Conservation (phyloP, 2,797 vertebrate genomes). For the Eptatretus atami region DNA sequence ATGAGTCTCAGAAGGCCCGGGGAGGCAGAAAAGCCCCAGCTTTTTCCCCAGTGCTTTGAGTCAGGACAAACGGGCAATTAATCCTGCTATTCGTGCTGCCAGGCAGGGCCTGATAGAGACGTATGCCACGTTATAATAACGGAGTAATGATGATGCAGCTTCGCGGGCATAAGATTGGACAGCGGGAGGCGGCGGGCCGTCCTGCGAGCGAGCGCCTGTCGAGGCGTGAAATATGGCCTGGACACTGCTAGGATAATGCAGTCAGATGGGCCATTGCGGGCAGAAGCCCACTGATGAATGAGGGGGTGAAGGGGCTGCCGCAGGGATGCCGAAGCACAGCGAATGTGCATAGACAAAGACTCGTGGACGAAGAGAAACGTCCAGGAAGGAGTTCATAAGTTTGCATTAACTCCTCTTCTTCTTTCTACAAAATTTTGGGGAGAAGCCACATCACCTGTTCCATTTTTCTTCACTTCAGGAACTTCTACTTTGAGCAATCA, state of each 20-base stretch:
- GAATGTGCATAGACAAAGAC: too few species aligned
- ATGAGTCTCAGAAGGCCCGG: neutral
- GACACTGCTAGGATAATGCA: conserved; percentile 3
- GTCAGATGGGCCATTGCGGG: neutral
- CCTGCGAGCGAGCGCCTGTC: conserved; percentile 3
- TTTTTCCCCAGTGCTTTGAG: conserved; percentile 17
- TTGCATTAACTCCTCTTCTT: too few species aligned
- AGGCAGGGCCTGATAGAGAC: conserved; percentile 99
- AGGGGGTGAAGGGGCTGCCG: too few species aligned
- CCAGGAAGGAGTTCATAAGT: too few species aligned
- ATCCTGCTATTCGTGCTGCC: conserved; percentile 99
- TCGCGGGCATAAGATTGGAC: conserved; percentile 5
- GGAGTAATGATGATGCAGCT: conserved; percentile 5
- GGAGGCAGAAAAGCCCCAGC: too few species aligned
- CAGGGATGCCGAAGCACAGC: too few species aligned
- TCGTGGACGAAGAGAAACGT: too few species aligned
- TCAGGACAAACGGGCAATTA: conserved; percentile 99
- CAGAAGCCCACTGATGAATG: too few species aligned
- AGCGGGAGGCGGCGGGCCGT: conserved; percentile 2
- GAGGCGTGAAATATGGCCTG: conserved; percentile 2
- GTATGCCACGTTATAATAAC: conserved; percentile 32
- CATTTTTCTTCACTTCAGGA: too few species aligned
- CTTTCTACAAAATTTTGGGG: too few species aligned
- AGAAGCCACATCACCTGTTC: too few species aligned
- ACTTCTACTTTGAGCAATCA: too few species aligned